phyloP scores from a whole-genome alignment of 1,140 invertebrate species.

The Melanaphis sacchari region DNA sequence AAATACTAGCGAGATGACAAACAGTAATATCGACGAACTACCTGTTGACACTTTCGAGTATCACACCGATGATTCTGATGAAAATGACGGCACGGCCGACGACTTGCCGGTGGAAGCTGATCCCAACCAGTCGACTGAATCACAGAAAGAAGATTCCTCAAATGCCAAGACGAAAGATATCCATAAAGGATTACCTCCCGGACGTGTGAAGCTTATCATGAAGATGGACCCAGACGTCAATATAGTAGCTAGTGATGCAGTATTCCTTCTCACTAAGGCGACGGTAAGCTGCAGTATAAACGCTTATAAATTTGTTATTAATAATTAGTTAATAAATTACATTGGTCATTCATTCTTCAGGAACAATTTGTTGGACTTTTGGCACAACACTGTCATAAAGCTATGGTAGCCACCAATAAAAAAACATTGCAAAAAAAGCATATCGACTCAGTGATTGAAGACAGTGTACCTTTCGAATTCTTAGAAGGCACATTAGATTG shows the following conservation, averaged over 20 bases:
- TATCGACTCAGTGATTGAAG: slow-evolving; percentile 40
- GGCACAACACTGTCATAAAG: slow-evolving; percentile 50
- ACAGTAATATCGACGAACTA: background rate
- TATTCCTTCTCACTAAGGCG: slow-evolving; percentile 56
- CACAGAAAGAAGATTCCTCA: background rate
- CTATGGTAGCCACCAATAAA: slow-evolving; percentile 34
- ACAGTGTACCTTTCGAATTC: slow-evolving; percentile 51
- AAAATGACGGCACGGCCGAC: background rate
- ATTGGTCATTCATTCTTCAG: background rate
- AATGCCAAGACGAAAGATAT: slow-evolving; percentile 17
- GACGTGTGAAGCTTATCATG: slow-evolving; percentile 57
- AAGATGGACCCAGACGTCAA: slow-evolving; percentile 59
- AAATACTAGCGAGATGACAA: background rate
- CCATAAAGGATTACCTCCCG: slow-evolving; percentile 45
- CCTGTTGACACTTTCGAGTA: background rate
- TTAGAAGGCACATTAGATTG: slow-evolving; percentile 57
- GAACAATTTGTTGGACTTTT: slow-evolving; percentile 25
- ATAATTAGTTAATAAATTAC: background rate
- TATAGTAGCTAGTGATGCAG: slow-evolving; percentile 43
- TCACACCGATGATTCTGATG: background rate
- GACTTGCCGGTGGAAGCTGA: background rate
- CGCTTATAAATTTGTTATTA: no score
- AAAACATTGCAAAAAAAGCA: slow-evolving; percentile 57
- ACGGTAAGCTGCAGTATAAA: slow-evolving; percentile 45
- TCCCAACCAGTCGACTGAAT: background rate